Evolutionary conservation across 30 jellyfish, hydroid and myxozoan species (phyloP).

Genomic region (Mastigias papua): DNA sequence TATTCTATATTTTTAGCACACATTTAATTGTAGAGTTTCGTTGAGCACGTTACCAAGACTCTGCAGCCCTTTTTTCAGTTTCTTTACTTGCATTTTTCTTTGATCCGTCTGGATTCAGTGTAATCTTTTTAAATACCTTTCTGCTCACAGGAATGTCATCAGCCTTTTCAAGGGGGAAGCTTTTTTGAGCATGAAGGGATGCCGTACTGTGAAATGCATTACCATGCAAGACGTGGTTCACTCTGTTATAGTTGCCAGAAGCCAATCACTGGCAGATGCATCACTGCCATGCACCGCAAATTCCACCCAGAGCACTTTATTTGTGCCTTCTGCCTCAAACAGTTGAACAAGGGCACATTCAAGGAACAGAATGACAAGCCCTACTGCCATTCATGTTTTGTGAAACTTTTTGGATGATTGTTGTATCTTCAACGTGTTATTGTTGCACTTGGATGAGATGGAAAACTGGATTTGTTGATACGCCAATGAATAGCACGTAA

Average conservation of each 20-base stretch:
- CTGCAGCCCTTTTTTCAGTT: no score
- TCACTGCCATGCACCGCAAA: constrained; percentile 96
- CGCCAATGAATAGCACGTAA: background rate
- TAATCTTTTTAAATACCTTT: background rate
- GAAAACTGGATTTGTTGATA: background rate
- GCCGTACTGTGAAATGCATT: constrained; percentile 98
- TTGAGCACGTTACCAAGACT: no score
- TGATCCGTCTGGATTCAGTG: background rate
- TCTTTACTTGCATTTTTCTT: background rate
- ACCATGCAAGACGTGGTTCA: constrained; percentile 98
- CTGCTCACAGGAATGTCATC: constrained; percentile 89
- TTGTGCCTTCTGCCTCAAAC: constrained; percentile 97
- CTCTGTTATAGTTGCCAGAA: constrained; percentile 97
- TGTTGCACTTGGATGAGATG: background rate
- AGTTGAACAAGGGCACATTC: constrained; percentile 92
- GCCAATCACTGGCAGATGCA: constrained; percentile 95
- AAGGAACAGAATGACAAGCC: constrained; percentile 96
- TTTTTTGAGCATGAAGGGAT: constrained; percentile 95
- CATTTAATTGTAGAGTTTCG: no score
- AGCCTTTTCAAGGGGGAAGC: constrained; percentile 92
- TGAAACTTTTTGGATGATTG: constrained; percentile 82
- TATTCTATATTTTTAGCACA: no score
- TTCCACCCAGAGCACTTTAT: constrained; percentile 98
- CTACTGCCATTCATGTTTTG: constrained; percentile 96
- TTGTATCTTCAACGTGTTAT: background rate